These are phyloP conservation scores for Meriones psammophilus DNA, from an alignment of 2,797 vertebrate genomes.

Conservation along the genomic window DNA sequence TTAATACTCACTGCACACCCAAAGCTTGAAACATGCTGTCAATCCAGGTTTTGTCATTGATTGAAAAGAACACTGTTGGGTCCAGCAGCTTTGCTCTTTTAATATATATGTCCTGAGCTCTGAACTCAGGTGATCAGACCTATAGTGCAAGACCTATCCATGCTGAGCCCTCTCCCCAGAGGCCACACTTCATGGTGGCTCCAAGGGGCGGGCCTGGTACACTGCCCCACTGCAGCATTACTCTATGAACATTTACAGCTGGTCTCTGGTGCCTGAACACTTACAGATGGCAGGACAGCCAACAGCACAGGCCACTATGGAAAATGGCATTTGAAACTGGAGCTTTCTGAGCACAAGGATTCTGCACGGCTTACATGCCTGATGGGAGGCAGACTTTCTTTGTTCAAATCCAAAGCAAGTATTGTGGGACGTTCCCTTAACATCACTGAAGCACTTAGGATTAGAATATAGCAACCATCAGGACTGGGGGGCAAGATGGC, in stretches of 20 bases:
- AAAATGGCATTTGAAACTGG: not conserved
- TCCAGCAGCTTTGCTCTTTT: not conserved
- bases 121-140: not conserved
- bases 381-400: not conserved
- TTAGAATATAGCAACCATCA: not conserved
- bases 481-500: not conserved
- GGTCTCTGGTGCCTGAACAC: not conserved
- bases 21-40: not conserved
- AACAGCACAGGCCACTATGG: not conserved
- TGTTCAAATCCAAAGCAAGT: slow-evolving; percentile 27
- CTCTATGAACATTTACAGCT: not conserved
- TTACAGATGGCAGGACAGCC: not conserved
- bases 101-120: too few relatives aligned
- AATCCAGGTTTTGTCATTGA: not conserved
- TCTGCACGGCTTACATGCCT: not conserved
- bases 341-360: not conserved
- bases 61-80: not conserved
- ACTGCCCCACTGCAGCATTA: fast-evolving
- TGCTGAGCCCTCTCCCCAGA: not conserved
- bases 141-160: not conserved
- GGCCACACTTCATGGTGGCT: not conserved
- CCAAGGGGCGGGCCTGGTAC: fast-evolving
- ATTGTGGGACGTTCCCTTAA: not conserved
- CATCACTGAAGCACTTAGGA: not conserved
- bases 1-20: not conserved